Percentiles rank a stretch among this genome's conserved stretches.
Conservation (phyloP, 2,888 invertebrate species). For the Pocota personata region DNA sequence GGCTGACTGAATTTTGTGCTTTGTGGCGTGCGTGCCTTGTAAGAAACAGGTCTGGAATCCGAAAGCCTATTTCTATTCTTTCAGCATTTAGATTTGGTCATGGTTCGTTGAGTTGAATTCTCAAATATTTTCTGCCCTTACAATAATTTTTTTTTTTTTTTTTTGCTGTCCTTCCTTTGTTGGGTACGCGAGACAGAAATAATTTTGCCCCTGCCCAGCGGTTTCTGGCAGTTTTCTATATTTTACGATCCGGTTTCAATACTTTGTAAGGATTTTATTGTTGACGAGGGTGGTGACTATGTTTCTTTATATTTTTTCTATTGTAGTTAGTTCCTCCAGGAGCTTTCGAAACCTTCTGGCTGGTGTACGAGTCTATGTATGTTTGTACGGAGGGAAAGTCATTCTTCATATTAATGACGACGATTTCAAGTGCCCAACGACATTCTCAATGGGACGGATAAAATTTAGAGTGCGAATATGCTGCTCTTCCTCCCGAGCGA, state of each 20-base stretch:
- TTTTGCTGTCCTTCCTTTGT: not conserved
- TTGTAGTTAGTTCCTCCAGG: not conserved
- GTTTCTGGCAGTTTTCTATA: constrained; percentile 61
- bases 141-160: not conserved
- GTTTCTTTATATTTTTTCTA: constrained; percentile 2
- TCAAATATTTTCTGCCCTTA: constrained; percentile 41
- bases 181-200: not conserved
- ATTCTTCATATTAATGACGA: constrained; percentile 71
- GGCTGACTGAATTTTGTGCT: constrained; percentile 23
- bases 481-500: not conserved
- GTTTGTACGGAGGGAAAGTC: constrained; percentile 41
- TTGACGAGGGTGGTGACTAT: constrained; percentile 15
- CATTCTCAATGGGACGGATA: constrained; percentile 50
- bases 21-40: constrained; percentile 35
- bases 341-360: constrained; percentile 1
- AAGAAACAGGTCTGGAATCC: constrained; percentile 1
- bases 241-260: constrained; percentile 59
- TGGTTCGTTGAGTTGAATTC: constrained; percentile 66
- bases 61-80: constrained; percentile 44
- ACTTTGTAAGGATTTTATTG: constrained; percentile 62
- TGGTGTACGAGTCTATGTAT: no score
- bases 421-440: constrained; percentile 67
- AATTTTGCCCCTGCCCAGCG: constrained; percentile 19
- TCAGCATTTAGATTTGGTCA: constrained; percentile 51
- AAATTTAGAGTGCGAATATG: constrained; percentile 58